Conservation (phyloP, 2,113 vertebrate genomes). For the Gadus chalcogrammus region DNA sequence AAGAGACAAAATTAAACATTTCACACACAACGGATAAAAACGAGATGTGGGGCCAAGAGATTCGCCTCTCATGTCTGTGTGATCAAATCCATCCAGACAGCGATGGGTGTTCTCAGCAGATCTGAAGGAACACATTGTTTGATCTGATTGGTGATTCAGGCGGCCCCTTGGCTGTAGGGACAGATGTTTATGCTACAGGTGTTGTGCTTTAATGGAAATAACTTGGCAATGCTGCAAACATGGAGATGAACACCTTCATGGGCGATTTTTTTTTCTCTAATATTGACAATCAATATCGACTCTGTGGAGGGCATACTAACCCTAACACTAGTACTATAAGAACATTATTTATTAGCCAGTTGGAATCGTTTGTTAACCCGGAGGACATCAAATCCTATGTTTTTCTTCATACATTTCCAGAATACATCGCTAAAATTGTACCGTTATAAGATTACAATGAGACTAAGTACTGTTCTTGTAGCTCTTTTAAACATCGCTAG, state of each 20-base stretch:
- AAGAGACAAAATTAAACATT: conserved; percentile 41
- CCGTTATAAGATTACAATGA: conserved; percentile 28
- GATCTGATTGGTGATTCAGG: not conserved
- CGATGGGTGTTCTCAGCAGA: not conserved
- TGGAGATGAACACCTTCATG: conserved; percentile 20
- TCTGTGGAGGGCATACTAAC: conserved; percentile 20
- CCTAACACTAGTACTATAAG: conserved; percentile 20
- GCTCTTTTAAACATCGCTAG: conserved; percentile 27
- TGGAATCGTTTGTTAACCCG: conserved; percentile 33
- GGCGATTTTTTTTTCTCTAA: not conserved
- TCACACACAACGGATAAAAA: conserved; percentile 38
- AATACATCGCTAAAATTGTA: conserved; percentile 20
- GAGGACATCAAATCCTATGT: conserved; percentile 45
- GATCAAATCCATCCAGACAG: not conserved
- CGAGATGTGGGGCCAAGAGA: not conserved
- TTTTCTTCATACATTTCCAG: conserved; percentile 11
- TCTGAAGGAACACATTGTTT: too few relatives aligned
- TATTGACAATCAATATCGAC: conserved; percentile 39
- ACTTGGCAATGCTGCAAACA: conserved; percentile 9
- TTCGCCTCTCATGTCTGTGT: not conserved
- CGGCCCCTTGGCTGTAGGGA: conserved; percentile 11
- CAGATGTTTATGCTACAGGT: conserved; percentile 16
- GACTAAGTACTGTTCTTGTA: conserved; percentile 30
- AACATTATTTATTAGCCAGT: conserved; percentile 39
- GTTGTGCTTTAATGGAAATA: conserved; percentile 27